Conservation (phyloP, 2,888 invertebrate species). For the Abscondita cerata region DNA sequence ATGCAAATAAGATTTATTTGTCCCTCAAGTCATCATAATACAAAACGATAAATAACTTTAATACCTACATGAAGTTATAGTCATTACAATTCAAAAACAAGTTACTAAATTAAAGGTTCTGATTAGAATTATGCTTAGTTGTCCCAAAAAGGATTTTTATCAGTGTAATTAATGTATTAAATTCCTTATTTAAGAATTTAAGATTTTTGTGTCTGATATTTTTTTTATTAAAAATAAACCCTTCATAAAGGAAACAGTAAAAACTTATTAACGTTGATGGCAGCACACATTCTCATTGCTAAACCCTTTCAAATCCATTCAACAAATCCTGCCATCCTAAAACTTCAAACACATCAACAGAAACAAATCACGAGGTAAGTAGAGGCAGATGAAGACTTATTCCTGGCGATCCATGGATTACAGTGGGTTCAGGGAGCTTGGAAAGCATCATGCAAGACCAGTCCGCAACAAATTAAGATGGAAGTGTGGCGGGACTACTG, state of each 20-base stretch:
- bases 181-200: no score
- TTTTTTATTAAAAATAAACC: no score
- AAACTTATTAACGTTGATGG: constrained; percentile 26
- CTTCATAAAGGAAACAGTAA: constrained; percentile 26
- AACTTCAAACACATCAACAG: constrained; percentile 45
- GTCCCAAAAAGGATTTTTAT: no score
- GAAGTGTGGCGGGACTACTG: constrained; percentile 38
- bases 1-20: no score
- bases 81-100: no score
- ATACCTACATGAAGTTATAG: no score
- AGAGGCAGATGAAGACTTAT: constrained; percentile 56
- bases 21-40: no score
- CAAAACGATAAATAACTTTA: no score
- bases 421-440: constrained; percentile 27
- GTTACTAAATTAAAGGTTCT: no score
- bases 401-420: constrained; percentile 52
- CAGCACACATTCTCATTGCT: constrained; percentile 52
- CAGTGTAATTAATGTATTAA: no score
- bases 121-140: no score
- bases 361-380: constrained; percentile 54
- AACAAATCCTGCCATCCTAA: constrained; percentile 44
- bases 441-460: constrained; percentile 33
- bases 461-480: constrained; percentile 41
- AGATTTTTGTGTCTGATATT: no score
- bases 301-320: constrained; percentile 51